Evolutionary conservation across 1,140 invertebrate species (phyloP), one percentile per base, ranked within the genome.

Genomic region (Lordiphosa stackelbergi): DNA sequence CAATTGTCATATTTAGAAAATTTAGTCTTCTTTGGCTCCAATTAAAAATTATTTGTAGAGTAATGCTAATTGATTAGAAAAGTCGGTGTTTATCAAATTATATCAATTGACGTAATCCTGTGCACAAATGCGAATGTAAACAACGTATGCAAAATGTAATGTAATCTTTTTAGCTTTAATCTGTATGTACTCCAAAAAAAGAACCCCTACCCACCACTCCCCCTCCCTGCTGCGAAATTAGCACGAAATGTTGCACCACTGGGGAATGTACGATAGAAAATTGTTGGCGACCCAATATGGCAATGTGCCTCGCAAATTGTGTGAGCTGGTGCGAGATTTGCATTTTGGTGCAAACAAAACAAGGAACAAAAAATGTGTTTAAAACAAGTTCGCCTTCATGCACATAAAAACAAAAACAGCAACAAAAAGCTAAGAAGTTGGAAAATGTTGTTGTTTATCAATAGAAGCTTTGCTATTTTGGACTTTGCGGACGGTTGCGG

Each of bases 341-440:
- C 47, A 55, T 66, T 55, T 61, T 22, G 11, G 53, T 48, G 62
- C 56, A 60, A 68, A 62, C 24, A 46, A 46, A 59, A 63, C 42
- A 47, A 41, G 35, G 40, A 58, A 65, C 58, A 54, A 63, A 49
- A 69, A 69, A 53, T 54, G 55, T 49, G 55, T 48, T 61, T 34
- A 42, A 61, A 74, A 66, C 75, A 74, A 71, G 49, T 68, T 46
- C 40, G 19, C 47, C 28, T 12, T 9, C 47, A 11, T 31, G 13
- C n/a, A 49, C 28, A 47, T n/a, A 43, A 43, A 12, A 46, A 34
- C 24, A 46, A 34, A 22, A 19, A 19, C 19, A 19, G 19, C 0
- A 31, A 12, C 5, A 31, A 45, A 6, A 43, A 43, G 4, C n/a
- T 1, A 46, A 31, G 9, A 43, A 31, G 31, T 41, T 34, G 28